Percentiles rank a stretch among this genome's conserved stretches.
Conservation (phyloP, 1,140 invertebrate genomes). For the Dendrolimus kikuchii region DNA sequence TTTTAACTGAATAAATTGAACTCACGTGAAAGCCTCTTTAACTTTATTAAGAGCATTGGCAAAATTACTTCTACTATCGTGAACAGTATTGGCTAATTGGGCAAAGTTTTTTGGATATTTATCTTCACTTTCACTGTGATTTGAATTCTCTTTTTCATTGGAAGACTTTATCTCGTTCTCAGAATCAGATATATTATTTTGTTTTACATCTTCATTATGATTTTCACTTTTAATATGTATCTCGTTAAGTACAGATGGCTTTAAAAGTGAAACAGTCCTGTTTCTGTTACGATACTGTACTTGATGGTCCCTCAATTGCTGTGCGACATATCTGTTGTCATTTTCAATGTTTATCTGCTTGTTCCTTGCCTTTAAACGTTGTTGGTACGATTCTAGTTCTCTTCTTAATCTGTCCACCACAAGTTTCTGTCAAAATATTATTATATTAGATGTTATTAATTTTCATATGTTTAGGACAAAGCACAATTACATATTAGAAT, state of each 20-base stretch:
- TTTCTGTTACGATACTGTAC: conserved; percentile 51
- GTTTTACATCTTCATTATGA: conserved; percentile 31
- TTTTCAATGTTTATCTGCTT: conserved; percentile 61
- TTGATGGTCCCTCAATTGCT: conserved; percentile 64
- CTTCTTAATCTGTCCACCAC: conserved; percentile 60
- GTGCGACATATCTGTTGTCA: conserved; percentile 64
- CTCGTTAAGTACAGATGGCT: conserved; percentile 66
- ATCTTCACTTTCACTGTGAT: conserved; percentile 38
- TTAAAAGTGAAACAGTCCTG: conserved; percentile 55
- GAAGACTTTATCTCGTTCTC: conserved; percentile 46
- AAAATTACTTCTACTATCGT: conserved; percentile 60
- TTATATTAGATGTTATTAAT: conserved; percentile 3
- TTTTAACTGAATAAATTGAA: conserved; percentile 4
- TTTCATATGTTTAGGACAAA: conserved; percentile 1
- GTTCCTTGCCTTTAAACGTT: conserved; percentile 56
- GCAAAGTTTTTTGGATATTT: conserved; percentile 42
- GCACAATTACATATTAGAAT: not conserved
- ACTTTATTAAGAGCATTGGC: conserved; percentile 65
- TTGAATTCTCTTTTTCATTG: conserved; percentile 51
- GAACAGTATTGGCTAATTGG: conserved; percentile 38
- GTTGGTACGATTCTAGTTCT: conserved; percentile 63
- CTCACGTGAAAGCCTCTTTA: conserved; percentile 64
- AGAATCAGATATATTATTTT: conserved; percentile 47
- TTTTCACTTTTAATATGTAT: conserved; percentile 63
- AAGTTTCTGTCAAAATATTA: conserved; percentile 51